Conservation (phyloP, 1,140 invertebrate species). For the Drosophila nigrodunni region DNA sequence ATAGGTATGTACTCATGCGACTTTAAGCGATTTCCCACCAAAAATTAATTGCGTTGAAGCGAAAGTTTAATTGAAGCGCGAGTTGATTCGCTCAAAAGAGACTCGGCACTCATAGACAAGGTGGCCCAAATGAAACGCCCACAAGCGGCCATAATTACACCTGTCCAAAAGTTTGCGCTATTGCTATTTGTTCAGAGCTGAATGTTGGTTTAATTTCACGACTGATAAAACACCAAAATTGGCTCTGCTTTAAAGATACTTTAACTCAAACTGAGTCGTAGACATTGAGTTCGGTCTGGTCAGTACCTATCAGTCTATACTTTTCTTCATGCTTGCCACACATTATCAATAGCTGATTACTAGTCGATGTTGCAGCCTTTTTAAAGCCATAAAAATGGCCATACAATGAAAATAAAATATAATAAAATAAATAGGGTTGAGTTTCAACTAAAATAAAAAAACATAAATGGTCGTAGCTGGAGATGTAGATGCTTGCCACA, state of each 20-base stretch:
- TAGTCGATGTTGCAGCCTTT: constrained; percentile 28
- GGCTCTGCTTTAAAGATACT: constrained; percentile 4
- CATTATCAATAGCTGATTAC: constrained; percentile 73
- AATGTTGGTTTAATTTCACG: constrained; percentile 72
- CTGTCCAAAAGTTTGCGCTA: constrained; percentile 62
- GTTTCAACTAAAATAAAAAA: constrained; percentile 77
- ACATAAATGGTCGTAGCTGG: constrained; percentile 47
- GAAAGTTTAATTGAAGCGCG: constrained; percentile 75
- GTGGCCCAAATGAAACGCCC: constrained; percentile 18
- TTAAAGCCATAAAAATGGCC: constrained; percentile 69
- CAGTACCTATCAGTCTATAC: constrained; percentile 53
- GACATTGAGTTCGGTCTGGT: constrained; percentile 1
- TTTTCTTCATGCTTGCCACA: constrained; percentile 20
- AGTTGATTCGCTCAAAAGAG: constrained; percentile 28
- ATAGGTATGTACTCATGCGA: constrained; percentile 26
- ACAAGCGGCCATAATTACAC: constrained; percentile 69
- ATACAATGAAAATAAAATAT: constrained; percentile 54
- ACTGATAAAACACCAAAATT: constrained; percentile 76
- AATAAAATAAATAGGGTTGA: constrained; percentile 44
- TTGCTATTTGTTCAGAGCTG: constrained; percentile 50
- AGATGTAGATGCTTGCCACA: constrained; percentile 9
- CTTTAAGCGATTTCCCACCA: constrained; percentile 30
- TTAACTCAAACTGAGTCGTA: not conserved
- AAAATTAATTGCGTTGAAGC: constrained; percentile 72
- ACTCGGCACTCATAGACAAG: not conserved